phyloP scores from a whole-genome alignment of 2,113 vertebrate genomes.

The Alosa alosa region DNA sequence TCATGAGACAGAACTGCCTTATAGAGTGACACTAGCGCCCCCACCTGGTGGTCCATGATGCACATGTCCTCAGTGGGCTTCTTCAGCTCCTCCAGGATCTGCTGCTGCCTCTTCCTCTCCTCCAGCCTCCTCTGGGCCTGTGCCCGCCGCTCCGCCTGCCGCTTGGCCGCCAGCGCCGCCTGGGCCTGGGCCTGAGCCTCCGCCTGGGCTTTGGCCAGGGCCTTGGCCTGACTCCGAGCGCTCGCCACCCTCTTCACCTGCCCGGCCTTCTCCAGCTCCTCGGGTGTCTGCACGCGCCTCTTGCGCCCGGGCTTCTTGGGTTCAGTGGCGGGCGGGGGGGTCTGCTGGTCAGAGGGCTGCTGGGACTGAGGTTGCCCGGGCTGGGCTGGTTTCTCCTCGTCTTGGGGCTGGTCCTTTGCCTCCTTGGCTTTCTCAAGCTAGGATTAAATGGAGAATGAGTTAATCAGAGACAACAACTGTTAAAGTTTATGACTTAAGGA shows the following conservation, averaged over 20 bases:
- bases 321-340: slow-evolving; percentile 46
- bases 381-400: slow-evolving; percentile 41
- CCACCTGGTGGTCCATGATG: slow-evolving; percentile 87
- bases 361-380: not conserved
- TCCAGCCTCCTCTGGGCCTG: slow-evolving; percentile 82
- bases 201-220: slow-evolving; percentile 76
- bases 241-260: slow-evolving; percentile 66
- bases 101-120: slow-evolving; percentile 87
- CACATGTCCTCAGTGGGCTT: slow-evolving; percentile 97
- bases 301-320: slow-evolving; percentile 66
- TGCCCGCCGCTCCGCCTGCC: slow-evolving; percentile 71
- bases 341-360: slow-evolving; percentile 27
- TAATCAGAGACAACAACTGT: not conserved
- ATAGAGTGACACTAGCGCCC: not conserved
- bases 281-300: slow-evolving; percentile 57
- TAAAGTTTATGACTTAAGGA: not conserved
- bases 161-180: slow-evolving; percentile 71
- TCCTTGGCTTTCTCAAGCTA: slow-evolving; percentile 76
- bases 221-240: slow-evolving; percentile 77
- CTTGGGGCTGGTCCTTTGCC: slow-evolving; percentile 33
- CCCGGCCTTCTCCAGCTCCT: slow-evolving; percentile 61
- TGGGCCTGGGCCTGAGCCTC: slow-evolving; percentile 79
- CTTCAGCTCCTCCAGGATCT: slow-evolving; percentile 91
- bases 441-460: slow-evolving; percentile 24
- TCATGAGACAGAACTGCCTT: too few relatives aligned